Percentiles rank a stretch among this genome's conserved stretches.
Conservation (phyloP, 2,113 vertebrate species). For the Verasper variegatus region DNA sequence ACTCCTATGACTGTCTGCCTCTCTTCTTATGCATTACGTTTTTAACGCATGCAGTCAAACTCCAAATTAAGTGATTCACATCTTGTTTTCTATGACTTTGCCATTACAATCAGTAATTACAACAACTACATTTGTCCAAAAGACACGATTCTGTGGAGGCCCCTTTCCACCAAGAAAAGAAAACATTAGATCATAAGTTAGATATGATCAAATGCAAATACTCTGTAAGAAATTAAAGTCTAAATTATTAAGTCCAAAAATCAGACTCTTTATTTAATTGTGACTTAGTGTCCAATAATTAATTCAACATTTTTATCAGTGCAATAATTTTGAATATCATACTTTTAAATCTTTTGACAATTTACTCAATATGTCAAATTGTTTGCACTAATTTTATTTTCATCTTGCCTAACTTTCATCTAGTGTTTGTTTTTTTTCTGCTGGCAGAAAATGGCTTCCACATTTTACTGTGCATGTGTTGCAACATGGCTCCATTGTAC, state of each 20-base stretch:
- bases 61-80: conserved; percentile 6
- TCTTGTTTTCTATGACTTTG: conserved; percentile 12
- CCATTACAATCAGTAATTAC: background rate
- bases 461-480: conserved; percentile 21
- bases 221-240: too few species aligned
- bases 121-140: background rate
- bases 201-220: too few species aligned
- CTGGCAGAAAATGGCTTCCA: background rate
- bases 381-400: too few species aligned
- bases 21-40: conserved; percentile 14
- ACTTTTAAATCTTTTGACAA: too few species aligned
- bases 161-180: conserved; percentile 3
- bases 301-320: background rate
- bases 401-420: background rate
- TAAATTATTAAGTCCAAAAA: too few species aligned
- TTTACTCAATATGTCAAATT: background rate
- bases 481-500: conserved; percentile 32
- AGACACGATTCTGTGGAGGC: background rate
- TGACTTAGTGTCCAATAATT: background rate
- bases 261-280: too few species aligned
- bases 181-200: background rate
- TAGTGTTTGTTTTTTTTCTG: background rate
- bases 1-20: conserved; percentile 16
- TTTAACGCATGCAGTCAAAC: conserved; percentile 1
- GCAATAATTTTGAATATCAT: too few species aligned